Conservation (phyloP, 1,140 invertebrate genomes). For the Apis dorsata region DNA sequence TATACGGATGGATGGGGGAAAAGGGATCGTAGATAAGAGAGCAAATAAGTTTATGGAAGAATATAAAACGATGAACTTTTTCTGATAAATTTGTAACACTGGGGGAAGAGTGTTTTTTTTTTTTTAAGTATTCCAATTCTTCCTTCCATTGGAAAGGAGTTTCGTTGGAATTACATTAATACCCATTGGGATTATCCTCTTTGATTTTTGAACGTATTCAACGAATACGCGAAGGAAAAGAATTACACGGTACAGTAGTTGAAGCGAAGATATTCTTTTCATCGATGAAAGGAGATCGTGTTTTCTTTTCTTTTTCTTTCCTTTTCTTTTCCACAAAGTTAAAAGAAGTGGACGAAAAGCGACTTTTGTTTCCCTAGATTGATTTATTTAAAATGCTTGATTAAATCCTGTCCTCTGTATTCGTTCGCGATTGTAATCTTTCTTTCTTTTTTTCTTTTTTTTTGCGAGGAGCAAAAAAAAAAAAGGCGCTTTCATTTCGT, state of each 20-base stretch:
- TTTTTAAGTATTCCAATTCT: no score
- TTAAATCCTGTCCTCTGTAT: conserved; percentile 23
- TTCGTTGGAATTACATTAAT: no score
- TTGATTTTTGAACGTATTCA: no score
- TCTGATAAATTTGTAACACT: no score
- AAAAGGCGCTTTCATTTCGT: conserved; percentile 16
- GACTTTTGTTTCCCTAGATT: conserved; percentile 8
- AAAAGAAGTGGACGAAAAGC: background rate
- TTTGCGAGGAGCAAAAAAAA: background rate
- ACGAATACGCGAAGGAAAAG: background rate
- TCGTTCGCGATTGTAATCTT: conserved; percentile 23
- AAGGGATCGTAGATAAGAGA: no score
- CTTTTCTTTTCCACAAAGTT: background rate
- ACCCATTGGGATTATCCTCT: no score
- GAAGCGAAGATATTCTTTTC: background rate
- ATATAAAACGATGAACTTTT: no score
- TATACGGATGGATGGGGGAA: no score
- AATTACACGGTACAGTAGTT: background rate
- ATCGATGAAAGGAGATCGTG: background rate
- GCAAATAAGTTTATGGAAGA: no score
- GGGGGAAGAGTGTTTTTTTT: no score
- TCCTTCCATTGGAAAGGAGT: no score
- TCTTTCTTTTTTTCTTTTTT: no score
- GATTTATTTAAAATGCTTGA: conserved; percentile 43
- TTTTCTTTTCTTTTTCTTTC: background rate